A percentile compares a stretch with the other conserved stretches of the same genome.
Conservation (phyloP, 2,797 vertebrate species). For the Enteromius treurensis region DNA sequence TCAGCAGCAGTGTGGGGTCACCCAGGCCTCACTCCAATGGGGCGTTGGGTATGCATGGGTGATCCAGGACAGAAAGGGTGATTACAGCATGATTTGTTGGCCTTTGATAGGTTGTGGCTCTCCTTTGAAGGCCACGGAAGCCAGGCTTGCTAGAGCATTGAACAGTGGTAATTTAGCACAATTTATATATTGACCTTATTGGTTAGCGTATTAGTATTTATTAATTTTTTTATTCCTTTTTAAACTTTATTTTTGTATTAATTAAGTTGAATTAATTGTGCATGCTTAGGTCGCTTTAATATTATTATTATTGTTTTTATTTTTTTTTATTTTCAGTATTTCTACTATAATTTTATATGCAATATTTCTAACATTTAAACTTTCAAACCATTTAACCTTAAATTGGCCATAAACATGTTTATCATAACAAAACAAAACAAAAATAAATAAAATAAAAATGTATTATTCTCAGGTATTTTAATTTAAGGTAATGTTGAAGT, state of each 20-base stretch:
- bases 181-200: neutral
- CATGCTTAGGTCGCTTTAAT: neutral
- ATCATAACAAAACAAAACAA: neutral
- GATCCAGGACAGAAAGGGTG: constrained; percentile 75
- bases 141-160: neutral
- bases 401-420: neutral
- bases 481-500: neutral
- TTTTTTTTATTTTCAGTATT: neutral
- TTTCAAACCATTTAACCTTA: neutral
- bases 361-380: neutral
- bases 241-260: neutral
- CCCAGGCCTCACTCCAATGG: constrained; percentile 15
- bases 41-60: constrained; percentile 53
- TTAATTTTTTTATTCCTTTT: neutral
- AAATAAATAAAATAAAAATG: too few species aligned
- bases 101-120: constrained; percentile 66
- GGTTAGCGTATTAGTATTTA: neutral
- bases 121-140: constrained; percentile 8
- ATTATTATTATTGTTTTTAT: neutral
- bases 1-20: constrained; percentile 37
- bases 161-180: neutral
- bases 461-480: neutral
- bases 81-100: constrained; percentile 89
- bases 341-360: neutral
- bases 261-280: neutral